Evolutionary conservation across 2,797 vertebrate species (phyloP).

Genomic region (Leptoclinus maculatus): DNA sequence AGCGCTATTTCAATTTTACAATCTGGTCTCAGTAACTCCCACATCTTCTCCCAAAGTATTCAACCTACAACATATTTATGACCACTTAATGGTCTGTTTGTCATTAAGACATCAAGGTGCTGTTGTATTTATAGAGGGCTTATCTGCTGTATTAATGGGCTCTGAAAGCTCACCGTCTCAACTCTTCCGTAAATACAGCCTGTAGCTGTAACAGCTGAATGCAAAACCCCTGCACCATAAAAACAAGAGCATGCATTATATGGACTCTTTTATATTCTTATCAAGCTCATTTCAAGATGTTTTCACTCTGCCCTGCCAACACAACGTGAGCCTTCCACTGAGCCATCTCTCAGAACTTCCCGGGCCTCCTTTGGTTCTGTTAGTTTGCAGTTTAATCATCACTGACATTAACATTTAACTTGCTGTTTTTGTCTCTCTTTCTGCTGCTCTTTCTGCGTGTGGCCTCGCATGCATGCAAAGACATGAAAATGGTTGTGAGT

Average conservation of each 20-base stretch:
- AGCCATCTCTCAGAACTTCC: constrained; percentile 26
- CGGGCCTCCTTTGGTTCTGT: constrained; percentile 17
- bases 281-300: constrained; percentile 37
- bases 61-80: constrained; percentile 18
- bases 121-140: not conserved
- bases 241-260: not conserved
- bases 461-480: not conserved
- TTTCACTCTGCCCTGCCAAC: constrained; percentile 11
- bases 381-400: constrained; percentile 41
- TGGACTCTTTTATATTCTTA: constrained; percentile 8
- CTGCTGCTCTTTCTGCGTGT: not conserved
- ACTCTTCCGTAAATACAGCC: not conserved
- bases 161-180: not conserved
- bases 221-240: not conserved
- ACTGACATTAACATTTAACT: not conserved
- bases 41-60: constrained; percentile 6
- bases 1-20: constrained; percentile 30
- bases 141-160: not conserved
- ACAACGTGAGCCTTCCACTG: not conserved
- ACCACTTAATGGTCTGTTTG: not conserved
- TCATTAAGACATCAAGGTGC: not conserved
- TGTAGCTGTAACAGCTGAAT: not conserved
- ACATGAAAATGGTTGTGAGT: constrained; percentile 12
- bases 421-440: not conserved
- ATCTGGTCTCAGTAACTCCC: constrained; percentile 8